A percentile compares a stretch with the other conserved stretches of the same genome.
Evolutionary conservation across 2,797 vertebrate species (phyloP).

Genomic region (Anas acuta): DNA sequence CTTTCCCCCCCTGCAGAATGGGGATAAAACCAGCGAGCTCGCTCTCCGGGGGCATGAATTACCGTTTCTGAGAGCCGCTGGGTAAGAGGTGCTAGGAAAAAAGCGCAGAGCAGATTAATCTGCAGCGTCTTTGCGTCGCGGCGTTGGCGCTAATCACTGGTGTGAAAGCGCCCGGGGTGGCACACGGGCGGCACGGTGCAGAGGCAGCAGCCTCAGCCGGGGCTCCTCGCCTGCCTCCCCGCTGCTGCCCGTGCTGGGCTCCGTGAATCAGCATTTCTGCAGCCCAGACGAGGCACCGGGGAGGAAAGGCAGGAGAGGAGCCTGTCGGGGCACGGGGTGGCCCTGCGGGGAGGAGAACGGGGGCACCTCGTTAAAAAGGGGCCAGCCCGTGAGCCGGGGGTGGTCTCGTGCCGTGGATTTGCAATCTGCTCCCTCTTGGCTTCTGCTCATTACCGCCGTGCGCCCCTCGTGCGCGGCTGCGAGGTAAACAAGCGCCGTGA

Average conservation of each 20-base stretch:
- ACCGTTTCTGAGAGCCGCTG: not conserved
- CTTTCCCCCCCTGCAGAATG: not conserved
- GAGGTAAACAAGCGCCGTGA: slow-evolving; percentile 46
- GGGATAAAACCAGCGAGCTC: not conserved
- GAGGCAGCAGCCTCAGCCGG: not conserved
- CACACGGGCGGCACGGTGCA: not conserved
- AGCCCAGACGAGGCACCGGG: not conserved
- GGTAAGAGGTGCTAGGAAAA: not conserved
- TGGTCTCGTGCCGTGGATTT: not conserved
- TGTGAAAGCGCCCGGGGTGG: not conserved
- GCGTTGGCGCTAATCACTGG: not conserved
- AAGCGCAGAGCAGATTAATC: not conserved
- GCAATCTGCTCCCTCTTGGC: not conserved
- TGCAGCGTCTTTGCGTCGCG: not conserved
- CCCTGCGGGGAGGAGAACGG: not conserved
- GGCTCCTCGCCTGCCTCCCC: slow-evolving; percentile 25
- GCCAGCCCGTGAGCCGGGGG: slow-evolving; percentile 10
- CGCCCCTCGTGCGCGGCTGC: not conserved
- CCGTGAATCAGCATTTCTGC: slow-evolving; percentile 70
- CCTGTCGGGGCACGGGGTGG: not conserved
- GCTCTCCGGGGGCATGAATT: not conserved
- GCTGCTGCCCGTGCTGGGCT: slow-evolving; percentile 14
- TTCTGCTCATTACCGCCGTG: not conserved
- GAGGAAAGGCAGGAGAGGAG: slow-evolving; percentile 26
- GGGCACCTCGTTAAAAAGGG: not conserved